Evolutionary conservation across 2,888 invertebrate species (phyloP).

Genomic region (Cephus rjabovi): DNA sequence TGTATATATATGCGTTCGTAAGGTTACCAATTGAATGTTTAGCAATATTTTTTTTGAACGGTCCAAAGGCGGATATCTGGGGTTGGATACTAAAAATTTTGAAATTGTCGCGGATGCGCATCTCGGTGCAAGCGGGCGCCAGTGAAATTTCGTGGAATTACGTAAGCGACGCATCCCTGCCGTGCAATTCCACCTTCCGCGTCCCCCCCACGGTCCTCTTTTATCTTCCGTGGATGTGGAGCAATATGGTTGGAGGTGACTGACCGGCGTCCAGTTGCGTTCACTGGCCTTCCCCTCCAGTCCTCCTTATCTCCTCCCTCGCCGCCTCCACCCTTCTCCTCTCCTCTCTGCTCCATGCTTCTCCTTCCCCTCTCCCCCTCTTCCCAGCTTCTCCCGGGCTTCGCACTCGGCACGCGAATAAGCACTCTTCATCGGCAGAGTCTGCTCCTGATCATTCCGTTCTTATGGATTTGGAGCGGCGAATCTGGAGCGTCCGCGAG

Average conservation of each 20-base stretch:
- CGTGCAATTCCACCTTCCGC: constrained; percentile 24
- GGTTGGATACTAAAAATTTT: constrained; percentile 2
- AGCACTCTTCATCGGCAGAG: constrained; percentile 30
- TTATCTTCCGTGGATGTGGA: constrained; percentile 61
- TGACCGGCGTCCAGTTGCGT: constrained; percentile 66
- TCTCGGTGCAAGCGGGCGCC: not conserved
- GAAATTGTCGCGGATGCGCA: not conserved
- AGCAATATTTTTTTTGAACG: not conserved
- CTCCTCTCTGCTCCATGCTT: constrained; percentile 1
- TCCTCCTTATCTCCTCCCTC: constrained; percentile 32
- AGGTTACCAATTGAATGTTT: not conserved
- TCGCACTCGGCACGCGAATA: constrained; percentile 34
- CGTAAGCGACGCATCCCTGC: constrained; percentile 28
- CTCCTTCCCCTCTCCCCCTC: not conserved
- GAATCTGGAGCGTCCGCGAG: constrained; percentile 36
- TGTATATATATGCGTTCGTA: not conserved
- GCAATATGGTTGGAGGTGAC: constrained; percentile 65
- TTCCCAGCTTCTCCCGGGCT: constrained; percentile 3
- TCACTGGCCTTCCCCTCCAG: constrained; percentile 59
- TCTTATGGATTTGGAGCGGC: constrained; percentile 51
- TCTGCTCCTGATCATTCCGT: constrained; percentile 46
- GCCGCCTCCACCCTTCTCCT: constrained; percentile 15
- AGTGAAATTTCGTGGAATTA: constrained; percentile 44
- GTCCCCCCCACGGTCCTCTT: constrained; percentile 36
- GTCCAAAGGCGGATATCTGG: not conserved